Evolutionary conservation across 2,113 vertebrate genomes (phyloP), one percentile per base, ranked within the genome.

Genomic region (Pseudorhombus dupliciocellatus): DNA sequence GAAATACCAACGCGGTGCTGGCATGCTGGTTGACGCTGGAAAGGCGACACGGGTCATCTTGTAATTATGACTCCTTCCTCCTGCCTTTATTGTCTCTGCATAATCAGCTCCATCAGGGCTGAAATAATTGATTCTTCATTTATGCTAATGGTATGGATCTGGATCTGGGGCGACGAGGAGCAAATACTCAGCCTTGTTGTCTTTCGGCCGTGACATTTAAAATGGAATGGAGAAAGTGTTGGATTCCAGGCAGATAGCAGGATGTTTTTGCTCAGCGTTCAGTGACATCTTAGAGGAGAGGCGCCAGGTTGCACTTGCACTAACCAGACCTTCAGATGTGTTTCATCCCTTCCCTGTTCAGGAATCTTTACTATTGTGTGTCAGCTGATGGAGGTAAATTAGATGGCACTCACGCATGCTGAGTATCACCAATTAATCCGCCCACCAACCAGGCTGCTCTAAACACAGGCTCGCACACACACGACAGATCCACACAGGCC

Each of bases 91-190:
- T 89, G 79, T 89, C 87, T 84, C 84, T 80, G 86, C 79, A 88
- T 90, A 90, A 92, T 92, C 86, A 80, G 81, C 76, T 85, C 80
- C 79, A 83, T 83, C 85, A 80, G 79, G 75, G 75, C 84, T 79
- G 73, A 78, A 86, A 91, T 90, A 89, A 91, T 91, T 82, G 70
- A 91, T 92, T 90, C 84, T 81, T 76, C 70, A 65, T 92, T 93
- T 90, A 90, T 92, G 90, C 88, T 91, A 89, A 92, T 92, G 64
- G 14, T 74, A 87, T 89, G 88, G 91, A 90, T 92, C 84, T 84
- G 61, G 80, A 90, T 92, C 84, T 84, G 61, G 79, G 84, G 84
- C 73, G 24, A 53, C 44, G 69, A 69, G 58, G 77, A 87, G 88
- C 86, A 93, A 92, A 92, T 87, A 90, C 81, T 83, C 81, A 68